phyloP scores from a whole-genome alignment of 1,140 invertebrate species.

The Melipona quadrifasciata region DNA sequence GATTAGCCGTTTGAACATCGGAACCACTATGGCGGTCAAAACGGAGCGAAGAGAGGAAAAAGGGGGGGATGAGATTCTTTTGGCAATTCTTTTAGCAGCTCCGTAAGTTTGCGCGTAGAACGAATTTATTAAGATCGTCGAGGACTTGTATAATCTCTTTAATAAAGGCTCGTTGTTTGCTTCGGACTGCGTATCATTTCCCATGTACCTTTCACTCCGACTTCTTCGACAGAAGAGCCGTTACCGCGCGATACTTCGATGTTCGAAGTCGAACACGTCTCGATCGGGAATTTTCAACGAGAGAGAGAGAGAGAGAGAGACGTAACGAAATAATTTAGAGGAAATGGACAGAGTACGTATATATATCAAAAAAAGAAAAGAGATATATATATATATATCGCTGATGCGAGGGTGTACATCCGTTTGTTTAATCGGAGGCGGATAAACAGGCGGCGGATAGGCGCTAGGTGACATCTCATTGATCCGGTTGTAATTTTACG shows the following conservation, averaged over 20 bases:
- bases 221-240: neutral
- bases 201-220: neutral
- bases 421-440: conserved; percentile 27
- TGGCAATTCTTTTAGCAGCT: neutral
- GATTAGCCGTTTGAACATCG: neutral
- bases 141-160: too few species aligned
- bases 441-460: neutral
- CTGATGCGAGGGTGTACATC: conserved; percentile 35
- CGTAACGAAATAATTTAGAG: neutral
- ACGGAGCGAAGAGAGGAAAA: too few species aligned
- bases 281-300: too few species aligned
- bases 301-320: too few species aligned
- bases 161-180: too few species aligned
- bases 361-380: neutral
- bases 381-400: conserved; percentile 13
- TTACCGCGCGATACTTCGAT: neutral
- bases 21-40: neutral
- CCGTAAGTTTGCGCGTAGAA: neutral
- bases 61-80: too few species aligned
- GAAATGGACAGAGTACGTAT: neutral
- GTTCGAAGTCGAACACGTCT: too few species aligned
- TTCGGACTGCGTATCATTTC: neutral
- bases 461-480: conserved; percentile 13
- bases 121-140: neutral
- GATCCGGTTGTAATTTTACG: conserved; percentile 31